phyloP scores from a whole-genome alignment of 2,888 invertebrate genomes.

The Willowsia nigromaculata region DNA sequence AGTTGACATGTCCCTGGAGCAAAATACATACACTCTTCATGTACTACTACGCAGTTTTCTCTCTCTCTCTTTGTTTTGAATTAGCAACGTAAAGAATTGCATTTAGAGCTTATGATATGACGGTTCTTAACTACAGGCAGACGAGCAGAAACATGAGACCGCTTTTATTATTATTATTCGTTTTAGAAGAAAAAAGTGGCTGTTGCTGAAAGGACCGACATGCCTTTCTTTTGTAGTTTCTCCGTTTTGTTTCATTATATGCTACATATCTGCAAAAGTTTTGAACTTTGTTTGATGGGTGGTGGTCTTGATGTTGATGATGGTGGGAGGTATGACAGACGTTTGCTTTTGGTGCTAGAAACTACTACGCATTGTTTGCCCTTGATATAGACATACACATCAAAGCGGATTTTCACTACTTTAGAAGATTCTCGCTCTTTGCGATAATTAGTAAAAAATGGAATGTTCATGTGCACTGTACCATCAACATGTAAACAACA shows the following conservation, averaged over 20 bases:
- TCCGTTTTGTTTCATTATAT: not conserved
- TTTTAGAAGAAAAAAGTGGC: conserved; percentile 2
- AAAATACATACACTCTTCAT: conserved; percentile 31
- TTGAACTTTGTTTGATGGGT: conserved; percentile 50
- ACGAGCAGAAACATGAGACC: not conserved
- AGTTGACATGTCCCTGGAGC: conserved; percentile 64
- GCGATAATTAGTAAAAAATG: conserved; percentile 20
- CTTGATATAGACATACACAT: conserved; percentile 26
- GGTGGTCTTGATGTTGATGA: not conserved
- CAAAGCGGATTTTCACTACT: conserved; percentile 42
- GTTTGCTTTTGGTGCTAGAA: not conserved
- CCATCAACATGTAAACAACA: not conserved
- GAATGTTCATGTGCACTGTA: not conserved
- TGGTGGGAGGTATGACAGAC: conserved; percentile 59
- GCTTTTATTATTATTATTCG: conserved; percentile 41
- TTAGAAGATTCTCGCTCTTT: not conserved
- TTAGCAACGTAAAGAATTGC: conserved; percentile 52
- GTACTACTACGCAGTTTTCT: not conserved
- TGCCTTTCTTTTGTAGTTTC: conserved; percentile 46
- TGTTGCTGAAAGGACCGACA: conserved; percentile 46
- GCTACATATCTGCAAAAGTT: conserved; percentile 25
- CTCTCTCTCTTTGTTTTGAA: conserved; percentile 57
- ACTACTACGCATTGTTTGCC: conserved; percentile 7
- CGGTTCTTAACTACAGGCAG: not conserved
- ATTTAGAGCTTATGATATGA: conserved; percentile 48